Percentiles rank a stretch among this genome's conserved stretches.
Evolutionary conservation across 2,888 invertebrate species (phyloP).

Genomic region (Notocelia uddmanniana): DNA sequence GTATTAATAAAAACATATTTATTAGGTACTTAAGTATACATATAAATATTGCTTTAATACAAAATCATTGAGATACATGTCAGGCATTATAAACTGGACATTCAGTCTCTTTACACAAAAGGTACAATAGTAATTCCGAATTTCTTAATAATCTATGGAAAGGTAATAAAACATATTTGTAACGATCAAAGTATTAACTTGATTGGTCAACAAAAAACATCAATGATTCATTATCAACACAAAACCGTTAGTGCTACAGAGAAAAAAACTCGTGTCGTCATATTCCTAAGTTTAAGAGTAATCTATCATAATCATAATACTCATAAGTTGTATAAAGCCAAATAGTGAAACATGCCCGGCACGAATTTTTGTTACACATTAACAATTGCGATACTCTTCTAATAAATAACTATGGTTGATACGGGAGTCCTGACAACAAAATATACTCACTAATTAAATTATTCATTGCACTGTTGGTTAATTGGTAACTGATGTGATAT

Average conservation of each 20-base stretch:
- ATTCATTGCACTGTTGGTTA: conserved; percentile 56
- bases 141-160: conserved; percentile 13
- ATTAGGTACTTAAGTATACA: conserved; percentile 53
- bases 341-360: not conserved
- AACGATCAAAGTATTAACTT: not conserved
- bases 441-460: conserved; percentile 24
- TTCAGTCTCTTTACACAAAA: conserved; percentile 31
- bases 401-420: conserved; percentile 6
- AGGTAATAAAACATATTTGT: conserved; percentile 1
- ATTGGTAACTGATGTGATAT: conserved; percentile 53
- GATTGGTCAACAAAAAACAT: conserved; percentile 19
- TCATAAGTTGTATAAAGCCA: too few relatives aligned
- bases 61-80: conserved; percentile 42
- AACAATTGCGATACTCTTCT: not conserved
- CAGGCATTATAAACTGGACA: conserved; percentile 35
- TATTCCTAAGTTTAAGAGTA: not conserved
- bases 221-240: conserved; percentile 5
- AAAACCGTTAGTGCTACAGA: not conserved
- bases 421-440: conserved; percentile 7
- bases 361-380: not conserved
- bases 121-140: conserved; percentile 22
- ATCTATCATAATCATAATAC: not conserved
- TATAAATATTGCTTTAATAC: conserved; percentile 54
- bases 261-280: not conserved
- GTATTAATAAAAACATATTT: conserved; percentile 47